Evolutionary conservation across 1,140 invertebrate genomes (phyloP), one percentile per base, ranked within the genome.

Genomic region (Matsumurasca onukii): DNA sequence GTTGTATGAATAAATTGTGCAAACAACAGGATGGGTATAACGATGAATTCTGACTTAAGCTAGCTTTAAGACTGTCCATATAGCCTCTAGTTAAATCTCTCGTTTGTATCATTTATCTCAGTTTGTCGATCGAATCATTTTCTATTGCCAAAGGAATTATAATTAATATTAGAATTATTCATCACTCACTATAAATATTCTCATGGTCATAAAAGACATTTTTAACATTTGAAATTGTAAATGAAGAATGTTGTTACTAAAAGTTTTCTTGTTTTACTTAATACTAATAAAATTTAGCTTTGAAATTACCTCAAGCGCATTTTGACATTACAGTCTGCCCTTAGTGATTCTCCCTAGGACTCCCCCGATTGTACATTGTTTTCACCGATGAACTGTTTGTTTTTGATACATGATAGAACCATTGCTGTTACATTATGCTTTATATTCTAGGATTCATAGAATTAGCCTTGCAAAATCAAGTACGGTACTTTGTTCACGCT

Each of bases 101-200:
- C 1, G 31, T 65, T 55, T 49, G 24, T 59, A 59, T 64, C 24
- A 25, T 66, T 22, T 59, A 27, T 59, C 55, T 59, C 22, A 22
- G n/a, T 59, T 59, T 27, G 25, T 27, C 30, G 55, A 59, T 22
- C 30, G 55, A 59, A 25, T 59, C 55, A 27, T 59, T 70, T 70
- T 70, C 31, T 70, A 70, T 70, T 70, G 69, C 69, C 69, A 70
- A 70, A 70, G 69, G 69, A 70, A 70, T 70, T 70, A 66, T 59
- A 66, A 55, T 52, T 30, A 67, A 31, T 49, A 67, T 52, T 57
- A 57, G 17, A 55, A 13, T 15, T 31, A 67, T 55, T 27, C 15
- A 59, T 59, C 55, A 59, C 55, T 59, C 55, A 59, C 30, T 59
- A 59, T 59, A 59, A 59, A 59, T 59, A 59, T 27, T 27, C 55